Evolutionary conservation across 2,113 vertebrate genomes (phyloP).

Genomic region (Ammospiza nelsoni): DNA sequence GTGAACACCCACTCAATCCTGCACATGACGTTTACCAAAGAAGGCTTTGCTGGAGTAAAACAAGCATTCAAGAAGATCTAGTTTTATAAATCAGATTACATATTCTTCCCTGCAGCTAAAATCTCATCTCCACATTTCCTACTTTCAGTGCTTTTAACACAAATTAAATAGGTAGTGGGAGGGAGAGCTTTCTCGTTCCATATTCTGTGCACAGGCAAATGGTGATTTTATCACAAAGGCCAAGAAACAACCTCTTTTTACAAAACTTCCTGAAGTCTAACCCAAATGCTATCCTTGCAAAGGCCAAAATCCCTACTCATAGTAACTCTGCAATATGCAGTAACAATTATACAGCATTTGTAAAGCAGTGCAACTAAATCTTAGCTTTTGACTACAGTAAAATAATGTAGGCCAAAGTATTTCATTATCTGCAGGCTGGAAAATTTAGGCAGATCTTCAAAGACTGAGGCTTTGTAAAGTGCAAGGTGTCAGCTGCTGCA

Average conservation of each 20-base stretch:
- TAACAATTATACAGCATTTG: neutral
- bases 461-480: neutral
- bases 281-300: neutral
- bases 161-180: neutral
- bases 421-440: neutral
- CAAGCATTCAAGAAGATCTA: neutral
- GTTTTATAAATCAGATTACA: neutral
- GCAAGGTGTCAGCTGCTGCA: constrained; percentile 1
- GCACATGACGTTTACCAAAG: neutral
- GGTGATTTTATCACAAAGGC: neutral
- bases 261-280: neutral
- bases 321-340: neutral
- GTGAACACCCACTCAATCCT: neutral
- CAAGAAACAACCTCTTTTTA: neutral
- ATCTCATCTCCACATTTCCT: neutral
- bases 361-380: neutral
- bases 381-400: constrained; percentile 8
- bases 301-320: neutral
- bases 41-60: neutral
- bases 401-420: neutral
- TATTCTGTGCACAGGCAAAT: neutral
- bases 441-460: neutral
- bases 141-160: neutral
- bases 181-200: neutral
- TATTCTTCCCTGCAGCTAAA: neutral